phyloP scores from a whole-genome alignment of 2,888 invertebrate genomes.

The Melanophora roralis region DNA sequence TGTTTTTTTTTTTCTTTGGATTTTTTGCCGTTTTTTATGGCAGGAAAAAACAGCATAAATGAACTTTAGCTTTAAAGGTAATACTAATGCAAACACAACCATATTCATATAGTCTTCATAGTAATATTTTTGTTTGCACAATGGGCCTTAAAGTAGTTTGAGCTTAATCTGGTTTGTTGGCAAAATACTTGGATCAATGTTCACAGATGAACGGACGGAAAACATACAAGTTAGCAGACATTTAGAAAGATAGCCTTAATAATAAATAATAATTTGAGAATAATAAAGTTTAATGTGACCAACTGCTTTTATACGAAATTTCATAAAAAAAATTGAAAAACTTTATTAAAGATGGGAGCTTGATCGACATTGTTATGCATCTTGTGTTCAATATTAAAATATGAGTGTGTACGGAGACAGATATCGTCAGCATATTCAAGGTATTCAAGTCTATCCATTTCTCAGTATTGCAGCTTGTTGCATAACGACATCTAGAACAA shows the following conservation, averaged over 20 bases:
- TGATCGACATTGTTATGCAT: no score
- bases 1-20: constrained; percentile 32
- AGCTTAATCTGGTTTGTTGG: constrained; percentile 49
- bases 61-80: constrained; percentile 62
- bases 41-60: constrained; percentile 45
- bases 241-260: neutral
- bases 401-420: no score
- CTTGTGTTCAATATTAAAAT: no score
- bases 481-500: no score
- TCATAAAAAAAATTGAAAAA: no score
- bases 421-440: no score
- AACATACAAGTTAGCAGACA: neutral
- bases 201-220: neutral
- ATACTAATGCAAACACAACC: neutral
- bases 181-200: neutral
- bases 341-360: no score
- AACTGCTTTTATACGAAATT: no score
- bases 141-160: constrained; percentile 50
- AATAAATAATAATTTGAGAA: no score
- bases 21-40: constrained; percentile 4
- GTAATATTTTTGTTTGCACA: neutral
- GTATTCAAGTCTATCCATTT: no score
- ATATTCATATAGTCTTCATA: neutral
- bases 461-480: no score
- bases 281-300: constrained; percentile 15